Evolutionary conservation across 1,140 invertebrate species (phyloP).

Genomic region (Aphaenogaster rudis): DNA sequence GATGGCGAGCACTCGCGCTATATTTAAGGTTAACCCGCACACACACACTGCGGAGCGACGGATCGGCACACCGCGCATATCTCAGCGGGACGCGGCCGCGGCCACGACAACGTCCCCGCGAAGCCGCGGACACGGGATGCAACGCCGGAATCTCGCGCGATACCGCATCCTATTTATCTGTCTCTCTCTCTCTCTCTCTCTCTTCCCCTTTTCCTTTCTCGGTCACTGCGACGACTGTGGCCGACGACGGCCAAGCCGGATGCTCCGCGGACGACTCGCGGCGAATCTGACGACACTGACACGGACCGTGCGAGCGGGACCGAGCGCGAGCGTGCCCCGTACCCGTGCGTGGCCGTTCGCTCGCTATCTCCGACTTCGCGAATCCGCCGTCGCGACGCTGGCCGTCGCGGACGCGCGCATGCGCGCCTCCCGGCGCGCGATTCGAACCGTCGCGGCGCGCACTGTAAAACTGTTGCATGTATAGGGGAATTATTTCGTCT

Average conservation of each 20-base stretch:
- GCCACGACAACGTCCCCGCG: constrained; percentile 65
- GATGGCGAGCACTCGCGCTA: constrained; percentile 16
- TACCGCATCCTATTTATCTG: constrained; percentile 78
- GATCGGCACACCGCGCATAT: constrained; percentile 63
- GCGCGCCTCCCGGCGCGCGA: background rate
- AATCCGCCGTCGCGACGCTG: constrained; percentile 22
- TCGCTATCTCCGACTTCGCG: constrained; percentile 5
- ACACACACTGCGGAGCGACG: constrained; percentile 59
- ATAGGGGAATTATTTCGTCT: background rate
- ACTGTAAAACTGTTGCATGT: too few relatives aligned
- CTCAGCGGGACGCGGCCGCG: constrained; percentile 64
- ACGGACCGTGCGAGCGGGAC: constrained; percentile 30
- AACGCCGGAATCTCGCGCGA: constrained; percentile 73
- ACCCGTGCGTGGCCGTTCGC: constrained; percentile 26
- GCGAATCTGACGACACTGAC: constrained; percentile 70
- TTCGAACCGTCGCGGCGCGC: background rate
- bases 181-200: background rate
- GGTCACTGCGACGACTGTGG: background rate
- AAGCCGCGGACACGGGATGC: constrained; percentile 75
- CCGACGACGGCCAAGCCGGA: constrained; percentile 26
- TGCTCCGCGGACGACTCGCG: constrained; percentile 48
- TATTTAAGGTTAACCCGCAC: constrained; percentile 64
- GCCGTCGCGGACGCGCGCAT: constrained; percentile 10
- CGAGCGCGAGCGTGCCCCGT: constrained; percentile 50
- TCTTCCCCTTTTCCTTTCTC: background rate